Conservation (phyloP, 2,113 vertebrate species). For the human region GRCh38 chr20:60910501-60911000, state of each 20-base stretch:
- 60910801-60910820: background rate
- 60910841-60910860: too few relatives aligned
- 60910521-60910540: background rate
- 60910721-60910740: rapidly evolving
- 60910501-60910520: background rate
- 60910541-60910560: background rate
- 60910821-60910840: background rate
- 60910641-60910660: background rate
- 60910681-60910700: too few relatives aligned
- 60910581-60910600: too few relatives aligned
- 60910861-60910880: background rate
- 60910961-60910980: too few relatives aligned
- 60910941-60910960: background rate
- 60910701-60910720: background rate
- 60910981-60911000: background rate
- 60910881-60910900: background rate
- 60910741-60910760: background rate
- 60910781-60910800: background rate
- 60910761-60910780: background rate
- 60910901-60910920: background rate
- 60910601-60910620: rapidly evolving
- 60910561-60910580: rapidly evolving
- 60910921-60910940: background rate
- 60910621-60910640: background rate
- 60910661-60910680: background rate